Conservation (phyloP, 1,140 invertebrate species). For the Drosophila mojavensis region DNA sequence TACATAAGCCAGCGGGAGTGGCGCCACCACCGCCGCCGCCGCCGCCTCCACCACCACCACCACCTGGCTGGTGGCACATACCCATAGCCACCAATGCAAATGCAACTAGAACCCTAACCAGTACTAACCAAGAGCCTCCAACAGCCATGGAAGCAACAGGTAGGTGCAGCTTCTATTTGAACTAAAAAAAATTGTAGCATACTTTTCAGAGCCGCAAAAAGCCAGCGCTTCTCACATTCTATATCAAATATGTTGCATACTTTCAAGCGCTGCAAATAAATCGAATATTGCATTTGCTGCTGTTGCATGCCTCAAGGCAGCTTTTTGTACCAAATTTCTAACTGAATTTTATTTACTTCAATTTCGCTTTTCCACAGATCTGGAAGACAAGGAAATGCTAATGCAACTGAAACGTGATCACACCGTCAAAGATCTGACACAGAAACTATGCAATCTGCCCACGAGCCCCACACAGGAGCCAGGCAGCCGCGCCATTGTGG, state of each 20-base stretch:
- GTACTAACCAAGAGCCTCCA: slow-evolving; percentile 51
- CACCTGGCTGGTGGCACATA: slow-evolving; percentile 72
- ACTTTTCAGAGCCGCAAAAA: slow-evolving; percentile 36
- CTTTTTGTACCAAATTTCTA: background rate
- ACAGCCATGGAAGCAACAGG: slow-evolving; percentile 37
- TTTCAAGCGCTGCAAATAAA: slow-evolving; percentile 19
- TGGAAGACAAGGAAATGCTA: slow-evolving; percentile 79
- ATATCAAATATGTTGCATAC: slow-evolving; percentile 21
- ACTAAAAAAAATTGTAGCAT: slow-evolving; percentile 49
- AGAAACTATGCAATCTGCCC: slow-evolving; percentile 90
- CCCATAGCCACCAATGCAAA: slow-evolving; percentile 39
- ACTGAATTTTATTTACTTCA: background rate
- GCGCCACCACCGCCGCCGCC: slow-evolving; percentile 58
- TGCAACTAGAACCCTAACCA: slow-evolving; percentile 59
- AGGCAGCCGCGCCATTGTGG: slow-evolving; percentile 85
- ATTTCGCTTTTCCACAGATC: slow-evolving; percentile 48
- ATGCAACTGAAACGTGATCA: slow-evolving; percentile 88
- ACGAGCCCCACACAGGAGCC: slow-evolving; percentile 85
- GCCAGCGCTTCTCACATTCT: background rate
- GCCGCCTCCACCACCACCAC: slow-evolving; percentile 74
- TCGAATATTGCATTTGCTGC: background rate
- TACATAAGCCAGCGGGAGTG: slow-evolving; percentile 44
- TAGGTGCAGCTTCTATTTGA: slow-evolving; percentile 29
- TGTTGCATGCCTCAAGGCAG: background rate
- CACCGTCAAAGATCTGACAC: slow-evolving; percentile 94